phyloP scores from a whole-genome alignment of 2,888 invertebrate species.

The Heteropelma amictum region DNA sequence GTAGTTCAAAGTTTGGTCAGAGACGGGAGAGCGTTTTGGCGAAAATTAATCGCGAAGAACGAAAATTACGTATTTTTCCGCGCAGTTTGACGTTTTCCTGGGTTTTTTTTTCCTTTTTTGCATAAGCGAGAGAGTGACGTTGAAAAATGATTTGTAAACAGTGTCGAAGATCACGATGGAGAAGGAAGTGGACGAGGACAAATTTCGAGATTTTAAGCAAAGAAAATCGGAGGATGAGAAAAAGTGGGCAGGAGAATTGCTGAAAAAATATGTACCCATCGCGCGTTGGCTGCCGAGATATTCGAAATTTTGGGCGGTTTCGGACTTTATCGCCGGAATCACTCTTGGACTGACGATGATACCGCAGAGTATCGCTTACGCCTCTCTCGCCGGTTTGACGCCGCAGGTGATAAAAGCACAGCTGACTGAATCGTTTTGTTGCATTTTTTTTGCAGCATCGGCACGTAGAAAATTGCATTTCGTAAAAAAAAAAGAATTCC shows the following conservation, averaged over 20 bases:
- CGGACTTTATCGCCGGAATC: conserved; percentile 92
- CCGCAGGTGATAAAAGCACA: conserved; percentile 88
- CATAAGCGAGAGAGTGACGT: too few species aligned
- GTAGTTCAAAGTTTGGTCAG: too few species aligned
- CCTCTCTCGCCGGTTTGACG: conserved; percentile 89
- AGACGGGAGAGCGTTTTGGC: too few species aligned
- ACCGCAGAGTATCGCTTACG: conserved; percentile 96
- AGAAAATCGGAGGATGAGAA: neutral
- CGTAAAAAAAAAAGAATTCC: too few species aligned
- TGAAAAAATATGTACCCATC: conserved; percentile 78
- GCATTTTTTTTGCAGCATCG: too few species aligned
- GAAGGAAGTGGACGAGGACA: conserved; percentile 23
- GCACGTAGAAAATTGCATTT: too few species aligned
- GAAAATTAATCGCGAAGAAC: too few species aligned
- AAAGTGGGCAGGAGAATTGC: conserved; percentile 15
- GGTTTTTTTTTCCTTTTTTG: too few species aligned
- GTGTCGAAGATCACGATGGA: conserved; percentile 47
- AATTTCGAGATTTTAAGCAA: neutral
- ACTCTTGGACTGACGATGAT: conserved; percentile 95
- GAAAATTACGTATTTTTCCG: too few species aligned
- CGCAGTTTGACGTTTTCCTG: too few species aligned
- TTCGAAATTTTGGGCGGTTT: conserved; percentile 83
- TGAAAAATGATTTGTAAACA: neutral
- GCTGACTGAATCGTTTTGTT: too few species aligned
- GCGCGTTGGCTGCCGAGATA: conserved; percentile 85